phyloP scores from a whole-genome alignment of 1,140 invertebrate species.

The Tenebrio molitor region DNA sequence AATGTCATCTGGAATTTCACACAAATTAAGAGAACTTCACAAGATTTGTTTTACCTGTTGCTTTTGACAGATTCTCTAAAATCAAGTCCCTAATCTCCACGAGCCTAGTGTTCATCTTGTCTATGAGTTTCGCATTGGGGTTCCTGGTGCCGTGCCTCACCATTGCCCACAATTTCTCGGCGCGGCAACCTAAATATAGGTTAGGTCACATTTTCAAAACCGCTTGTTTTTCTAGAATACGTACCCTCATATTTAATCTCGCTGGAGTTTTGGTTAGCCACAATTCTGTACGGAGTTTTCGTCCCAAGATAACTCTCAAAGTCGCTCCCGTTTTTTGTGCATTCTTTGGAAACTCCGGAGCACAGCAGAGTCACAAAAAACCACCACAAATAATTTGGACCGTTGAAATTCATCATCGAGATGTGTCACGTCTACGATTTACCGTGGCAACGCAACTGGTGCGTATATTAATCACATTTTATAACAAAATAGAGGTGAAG shows the following conservation, averaged over 20 bases:
- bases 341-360: background rate
- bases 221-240: constrained; percentile 2
- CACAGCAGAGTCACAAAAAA: background rate
- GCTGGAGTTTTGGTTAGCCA: constrained; percentile 72
- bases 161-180: constrained; percentile 76
- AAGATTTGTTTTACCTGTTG: too few species aligned
- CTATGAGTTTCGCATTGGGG: constrained; percentile 71
- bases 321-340: background rate
- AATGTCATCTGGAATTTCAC: constrained; percentile 46
- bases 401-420: too few species aligned
- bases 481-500: background rate
- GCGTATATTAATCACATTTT: background rate
- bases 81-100: constrained; percentile 69
- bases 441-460: background rate
- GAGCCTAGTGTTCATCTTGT: constrained; percentile 68
- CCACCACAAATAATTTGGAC: background rate
- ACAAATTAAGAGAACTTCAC: too few species aligned
- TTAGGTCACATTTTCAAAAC: constrained; percentile 4
- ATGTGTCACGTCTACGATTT: too few species aligned
- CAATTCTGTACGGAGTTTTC: constrained; percentile 74
- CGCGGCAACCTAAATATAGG: constrained; percentile 70
- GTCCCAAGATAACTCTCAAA: constrained; percentile 67
- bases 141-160: constrained; percentile 79
- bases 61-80: constrained; percentile 62
- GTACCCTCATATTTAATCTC: constrained; percentile 70